phyloP scores from a whole-genome alignment of 1,140 invertebrate species.

The Phymorhynchus buccinoides region DNA sequence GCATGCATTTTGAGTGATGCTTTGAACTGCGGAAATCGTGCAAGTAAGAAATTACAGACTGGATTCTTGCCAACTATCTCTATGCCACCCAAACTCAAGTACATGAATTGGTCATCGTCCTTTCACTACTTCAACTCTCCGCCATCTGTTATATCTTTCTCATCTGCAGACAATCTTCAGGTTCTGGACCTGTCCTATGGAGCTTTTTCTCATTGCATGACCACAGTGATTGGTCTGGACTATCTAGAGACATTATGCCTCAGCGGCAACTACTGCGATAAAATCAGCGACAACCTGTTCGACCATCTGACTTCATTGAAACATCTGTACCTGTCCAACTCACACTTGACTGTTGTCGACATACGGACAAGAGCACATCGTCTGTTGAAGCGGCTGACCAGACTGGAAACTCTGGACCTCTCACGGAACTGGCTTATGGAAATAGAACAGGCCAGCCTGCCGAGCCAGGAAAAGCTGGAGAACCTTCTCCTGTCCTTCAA shows the following conservation, averaged over 20 bases:
- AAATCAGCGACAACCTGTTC: slow-evolving; percentile 27
- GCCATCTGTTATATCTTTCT: not conserved
- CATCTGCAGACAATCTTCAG: not conserved
- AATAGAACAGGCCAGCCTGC: not conserved
- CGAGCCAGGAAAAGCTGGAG: not conserved
- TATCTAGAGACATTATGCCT: slow-evolving; percentile 7
- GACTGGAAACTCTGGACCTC: slow-evolving; percentile 19
- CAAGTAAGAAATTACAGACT: no score
- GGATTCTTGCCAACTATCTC: not conserved
- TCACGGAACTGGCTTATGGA: slow-evolving; percentile 11
- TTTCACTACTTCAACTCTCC: not conserved
- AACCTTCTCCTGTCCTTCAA: not conserved
- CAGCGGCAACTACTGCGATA: slow-evolving; percentile 27
- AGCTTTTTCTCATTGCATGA: not conserved
- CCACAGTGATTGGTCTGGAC: not conserved
- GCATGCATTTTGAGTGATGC: not conserved
- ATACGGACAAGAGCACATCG: not conserved
- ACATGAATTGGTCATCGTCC: not conserved
- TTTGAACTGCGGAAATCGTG: not conserved
- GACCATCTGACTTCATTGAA: not conserved
- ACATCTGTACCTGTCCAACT: not conserved
- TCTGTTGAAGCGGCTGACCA: not conserved
- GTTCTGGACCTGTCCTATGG: slow-evolving; percentile 8
- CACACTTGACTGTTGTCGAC: not conserved
- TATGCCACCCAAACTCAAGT: not conserved